Percentiles rank a stretch among this genome's conserved stretches.
Conservation (phyloP, 1,140 invertebrate species). For the Phymastichus coffea region DNA sequence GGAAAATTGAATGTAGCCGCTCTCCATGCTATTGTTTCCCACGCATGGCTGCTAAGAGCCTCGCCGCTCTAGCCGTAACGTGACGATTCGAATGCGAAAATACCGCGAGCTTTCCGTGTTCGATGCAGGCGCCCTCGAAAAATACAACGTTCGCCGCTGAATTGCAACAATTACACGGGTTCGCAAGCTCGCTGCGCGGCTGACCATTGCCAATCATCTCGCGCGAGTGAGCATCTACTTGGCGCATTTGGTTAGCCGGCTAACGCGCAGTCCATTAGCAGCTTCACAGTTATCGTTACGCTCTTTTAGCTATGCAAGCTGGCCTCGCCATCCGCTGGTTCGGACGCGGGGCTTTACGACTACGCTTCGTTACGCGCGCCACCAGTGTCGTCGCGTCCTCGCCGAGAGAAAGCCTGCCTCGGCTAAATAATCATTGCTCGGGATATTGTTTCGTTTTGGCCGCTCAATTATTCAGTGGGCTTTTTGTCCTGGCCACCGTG, state of each 20-base stretch:
- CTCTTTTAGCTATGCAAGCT: constrained; percentile 12
- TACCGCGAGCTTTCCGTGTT: no score
- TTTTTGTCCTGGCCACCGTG: neutral
- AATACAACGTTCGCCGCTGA: no score
- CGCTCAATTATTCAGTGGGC: no score
- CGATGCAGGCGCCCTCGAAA: no score
- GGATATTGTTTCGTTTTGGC: no score
- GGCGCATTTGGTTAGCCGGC: neutral
- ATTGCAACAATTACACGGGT: no score
- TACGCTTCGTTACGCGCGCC: constrained; percentile 5
- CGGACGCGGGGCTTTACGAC: constrained; percentile 12
- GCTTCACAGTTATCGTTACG: constrained; percentile 21
- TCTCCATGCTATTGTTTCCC: no score
- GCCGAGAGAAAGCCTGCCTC: no score
- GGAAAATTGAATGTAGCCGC: constrained; percentile 16
- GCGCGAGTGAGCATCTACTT: neutral
- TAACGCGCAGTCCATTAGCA: constrained; percentile 19
- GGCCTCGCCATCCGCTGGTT: neutral
- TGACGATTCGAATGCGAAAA: no score
- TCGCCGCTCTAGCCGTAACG: no score
- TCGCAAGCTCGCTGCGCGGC: neutral
- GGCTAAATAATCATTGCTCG: neutral
- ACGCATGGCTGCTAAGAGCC: no score
- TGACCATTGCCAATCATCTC: neutral
- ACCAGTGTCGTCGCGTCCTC: neutral